These are phyloP conservation scores for Onychostruthus taczanowskii DNA, from an alignment of 2,113 vertebrate species.

Conservation along the genomic window DNA sequence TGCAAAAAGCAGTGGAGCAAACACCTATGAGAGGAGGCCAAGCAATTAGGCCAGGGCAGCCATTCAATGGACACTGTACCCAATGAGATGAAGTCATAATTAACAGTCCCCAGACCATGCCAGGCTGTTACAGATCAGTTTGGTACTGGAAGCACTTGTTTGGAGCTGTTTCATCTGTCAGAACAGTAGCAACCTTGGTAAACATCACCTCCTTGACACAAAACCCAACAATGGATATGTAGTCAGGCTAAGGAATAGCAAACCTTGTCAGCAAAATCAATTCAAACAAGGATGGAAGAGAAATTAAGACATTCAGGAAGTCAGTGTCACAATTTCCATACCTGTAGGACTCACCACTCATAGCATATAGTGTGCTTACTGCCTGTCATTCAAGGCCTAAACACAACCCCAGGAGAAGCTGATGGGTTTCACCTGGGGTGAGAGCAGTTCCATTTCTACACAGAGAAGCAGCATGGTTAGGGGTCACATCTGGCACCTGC, in stretches of 20 bases:
- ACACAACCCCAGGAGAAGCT: neutral
- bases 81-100: neutral
- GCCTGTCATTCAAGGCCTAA: neutral
- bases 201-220: neutral
- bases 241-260: neutral
- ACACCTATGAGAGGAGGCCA: neutral
- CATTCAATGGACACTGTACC: neutral
- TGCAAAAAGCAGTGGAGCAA: neutral
- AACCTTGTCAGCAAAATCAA: neutral
- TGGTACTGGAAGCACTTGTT: neutral
- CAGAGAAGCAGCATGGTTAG: neutral
- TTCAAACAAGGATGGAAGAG: neutral
- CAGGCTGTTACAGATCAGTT: neutral
- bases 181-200: neutral
- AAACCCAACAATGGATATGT: neutral
- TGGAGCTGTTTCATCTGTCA: neutral
- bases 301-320: neutral
- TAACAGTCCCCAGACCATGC: neutral
- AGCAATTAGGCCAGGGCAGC: neutral
- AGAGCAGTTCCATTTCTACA: neutral
- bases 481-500: neutral
- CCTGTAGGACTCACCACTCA: neutral
- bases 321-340: neutral
- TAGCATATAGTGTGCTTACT: rapidly evolving
- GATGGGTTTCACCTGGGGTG: neutral